Percentiles rank a stretch among this genome's conserved stretches.
Conservation (phyloP, 2,888 invertebrate species). For the Tetragonisca angustula region DNA sequence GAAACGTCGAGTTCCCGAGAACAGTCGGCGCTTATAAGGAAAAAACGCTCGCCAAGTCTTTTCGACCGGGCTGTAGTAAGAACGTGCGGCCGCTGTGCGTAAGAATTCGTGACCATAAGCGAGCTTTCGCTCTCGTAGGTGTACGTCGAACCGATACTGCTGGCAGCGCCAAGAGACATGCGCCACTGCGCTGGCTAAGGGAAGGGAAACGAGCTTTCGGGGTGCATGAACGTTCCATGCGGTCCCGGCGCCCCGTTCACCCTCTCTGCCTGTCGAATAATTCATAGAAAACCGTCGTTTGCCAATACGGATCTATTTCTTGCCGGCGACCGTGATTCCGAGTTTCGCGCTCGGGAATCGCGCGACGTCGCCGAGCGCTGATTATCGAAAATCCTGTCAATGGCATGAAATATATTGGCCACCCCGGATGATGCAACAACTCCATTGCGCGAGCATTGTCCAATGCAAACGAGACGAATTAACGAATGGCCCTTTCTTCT, state of each 20-base stretch:
- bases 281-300: slow-evolving; percentile 20
- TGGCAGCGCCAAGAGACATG: slow-evolving; percentile 62
- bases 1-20: slow-evolving; percentile 66
- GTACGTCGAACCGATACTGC: slow-evolving; percentile 68
- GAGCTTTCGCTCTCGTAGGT: slow-evolving; percentile 59
- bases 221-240: slow-evolving; percentile 60
- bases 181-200: slow-evolving; percentile 39
- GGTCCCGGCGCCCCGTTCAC: slow-evolving; percentile 46
- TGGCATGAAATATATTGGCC: neutral
- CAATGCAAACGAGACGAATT: slow-evolving; percentile 60
- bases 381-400: neutral
- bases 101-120: slow-evolving; percentile 51
- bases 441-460: slow-evolving; percentile 34
- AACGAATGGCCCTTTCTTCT: slow-evolving; percentile 54
- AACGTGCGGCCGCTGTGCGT: slow-evolving; percentile 46
- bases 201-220: slow-evolving; percentile 55
- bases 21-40: slow-evolving; percentile 32
- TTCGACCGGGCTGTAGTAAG: slow-evolving; percentile 66
- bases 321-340: neutral
- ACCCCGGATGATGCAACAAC: slow-evolving; percentile 57
- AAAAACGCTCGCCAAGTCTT: slow-evolving; percentile 4
- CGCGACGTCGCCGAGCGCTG: neutral
- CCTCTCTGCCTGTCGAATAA: neutral
- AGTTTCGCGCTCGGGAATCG: neutral
- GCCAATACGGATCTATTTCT: neutral